Base-by-base conservation (phyloP, 2,113 vertebrate genomes). In the Enhydra lutris region DNA sequence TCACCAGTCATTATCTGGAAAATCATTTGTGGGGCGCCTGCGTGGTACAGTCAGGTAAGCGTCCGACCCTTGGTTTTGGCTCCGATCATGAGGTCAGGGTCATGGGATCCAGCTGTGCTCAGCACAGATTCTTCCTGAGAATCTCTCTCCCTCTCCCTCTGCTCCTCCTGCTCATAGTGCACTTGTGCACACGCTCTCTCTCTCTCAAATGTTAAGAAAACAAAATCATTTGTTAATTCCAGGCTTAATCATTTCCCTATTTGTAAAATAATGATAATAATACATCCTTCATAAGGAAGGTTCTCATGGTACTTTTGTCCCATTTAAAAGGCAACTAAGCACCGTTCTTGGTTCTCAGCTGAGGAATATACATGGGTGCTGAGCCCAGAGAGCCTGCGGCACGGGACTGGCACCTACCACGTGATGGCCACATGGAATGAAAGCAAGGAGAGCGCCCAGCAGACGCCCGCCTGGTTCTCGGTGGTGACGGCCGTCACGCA, bases 331-430 rank as follows among this genome's bases (percentile, higher is more conserved):
- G 47, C 26, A 59, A 6, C 39, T 78, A 42, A 91, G 59, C 52
- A 4, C 17, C 39, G 20, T 95, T 63, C 57, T 88, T 67, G 89
- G 55, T 73, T 65, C 74, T 45, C n/a, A 98, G 97, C 95, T 89
- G 96, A 95, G 39, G 52, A 79, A 12, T 98, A 97, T 20, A 96
- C 97, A 0, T 96, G 98, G 98, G 97, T 98, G 59, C 89, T 98
- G 63, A 85, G 94, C 11, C 95, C 98, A 1, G 93, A 97, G 59
- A 69, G n/a, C 8, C 91, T 98, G 65, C 18, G 2, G 2, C 55
- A 94, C 0, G 94, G 98, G 42, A 79, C 2, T 0, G 96, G 98
- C 10, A 83, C 90, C 45, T 98, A 98, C 97, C 93, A 97, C 39
- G 17, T 98, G 8, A 95, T 29, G 2, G 96, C 87, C 0, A 13